Base-by-base conservation (phyloP, 2,113 vertebrate species). In the Xenopus borealis region DNA sequence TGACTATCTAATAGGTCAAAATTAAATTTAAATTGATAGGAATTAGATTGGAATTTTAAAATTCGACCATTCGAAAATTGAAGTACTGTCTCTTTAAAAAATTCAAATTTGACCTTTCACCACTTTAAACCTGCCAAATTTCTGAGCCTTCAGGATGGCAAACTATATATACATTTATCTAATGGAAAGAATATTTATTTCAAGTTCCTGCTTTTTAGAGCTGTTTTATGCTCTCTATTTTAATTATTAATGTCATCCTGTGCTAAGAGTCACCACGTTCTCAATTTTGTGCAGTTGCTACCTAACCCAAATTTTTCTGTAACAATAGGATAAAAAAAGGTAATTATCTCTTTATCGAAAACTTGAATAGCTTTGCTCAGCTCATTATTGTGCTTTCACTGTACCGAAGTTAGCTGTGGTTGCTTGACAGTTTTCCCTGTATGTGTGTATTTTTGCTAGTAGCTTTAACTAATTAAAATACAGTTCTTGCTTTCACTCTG, bases 241-340 rank as follows among this genome's bases (percentile, higher is more conserved):
- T 75, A 62, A 62, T 55, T 11, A 30, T 74, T 57, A 50, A 27
- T 70, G 58, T 33, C 50, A 45, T 57, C 45, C 66, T 69, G 55
- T 33, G n/a, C 50, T 23, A 47, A 68, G 61, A 61, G 33, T 58
- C 52, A 67, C 61, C 47, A 18, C 18, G 45, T 44, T 50, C 44
- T 68, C 9, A 18, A 47, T 27, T 74, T 18, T 20, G 55, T 62
- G 46, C 44, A 62, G n/a, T 64, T 18, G 14, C 46, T 76, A 66
- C 30, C n/a, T 55, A 69, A 55, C 18, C 17, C 40, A 66, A 69
- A 30, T 20, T 17, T 44, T 62, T 68, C 47, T 18, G 40, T 58
- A 65, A 61, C 53, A 50, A 27, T 62, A 61, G 58, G 10, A 61
- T 61, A 10, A 69, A 53, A 76, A 47, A 30, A 33, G 63, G 63